Conservation (phyloP, 2,797 vertebrate genomes). For the Epinephelus coioides region DNA sequence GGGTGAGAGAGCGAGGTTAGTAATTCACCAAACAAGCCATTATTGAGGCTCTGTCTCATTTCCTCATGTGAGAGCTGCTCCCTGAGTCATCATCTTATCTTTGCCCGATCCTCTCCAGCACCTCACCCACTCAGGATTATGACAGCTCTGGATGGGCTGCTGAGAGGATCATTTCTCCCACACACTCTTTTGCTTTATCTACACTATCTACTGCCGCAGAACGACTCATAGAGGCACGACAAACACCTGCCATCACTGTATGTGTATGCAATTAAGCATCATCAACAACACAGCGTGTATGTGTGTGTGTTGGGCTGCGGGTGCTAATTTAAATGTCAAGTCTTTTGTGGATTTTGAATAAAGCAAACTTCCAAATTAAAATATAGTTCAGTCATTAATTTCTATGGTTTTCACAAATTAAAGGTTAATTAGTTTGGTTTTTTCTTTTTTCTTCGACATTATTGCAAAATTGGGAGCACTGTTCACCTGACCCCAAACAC, state of each 20-base stretch:
- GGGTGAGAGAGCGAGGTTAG: slow-evolving; percentile 32
- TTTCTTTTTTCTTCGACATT: slow-evolving; percentile 8
- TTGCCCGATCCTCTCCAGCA: slow-evolving; percentile 49
- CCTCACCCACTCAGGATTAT: slow-evolving; percentile 74
- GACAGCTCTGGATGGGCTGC: slow-evolving; percentile 62
- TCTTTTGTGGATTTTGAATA: slow-evolving; percentile 42
- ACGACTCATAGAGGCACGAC: slow-evolving; percentile 22
- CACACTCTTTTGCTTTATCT: slow-evolving; percentile 53
- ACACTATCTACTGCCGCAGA: slow-evolving; percentile 16
- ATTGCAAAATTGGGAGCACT: neutral
- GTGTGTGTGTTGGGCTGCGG: slow-evolving; percentile 10
- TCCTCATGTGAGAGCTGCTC: slow-evolving; percentile 64
- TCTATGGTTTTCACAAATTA: neutral
- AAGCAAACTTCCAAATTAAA: slow-evolving; percentile 33
- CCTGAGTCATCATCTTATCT: slow-evolving; percentile 68
- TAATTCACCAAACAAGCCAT: slow-evolving; percentile 52
- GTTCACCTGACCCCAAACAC: neutral
- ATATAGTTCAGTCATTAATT: slow-evolving; percentile 15
- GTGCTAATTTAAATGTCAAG: slow-evolving; percentile 38
- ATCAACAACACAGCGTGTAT: slow-evolving; percentile 22
- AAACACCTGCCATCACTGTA: slow-evolving; percentile 26
- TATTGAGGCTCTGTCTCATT: slow-evolving; percentile 56
- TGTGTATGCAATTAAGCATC: slow-evolving; percentile 7
- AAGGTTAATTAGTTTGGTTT: slow-evolving; percentile 30
- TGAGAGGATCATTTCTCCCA: slow-evolving; percentile 61